Conservation (phyloP, 2,113 vertebrate species). For the Fulica atra region DNA sequence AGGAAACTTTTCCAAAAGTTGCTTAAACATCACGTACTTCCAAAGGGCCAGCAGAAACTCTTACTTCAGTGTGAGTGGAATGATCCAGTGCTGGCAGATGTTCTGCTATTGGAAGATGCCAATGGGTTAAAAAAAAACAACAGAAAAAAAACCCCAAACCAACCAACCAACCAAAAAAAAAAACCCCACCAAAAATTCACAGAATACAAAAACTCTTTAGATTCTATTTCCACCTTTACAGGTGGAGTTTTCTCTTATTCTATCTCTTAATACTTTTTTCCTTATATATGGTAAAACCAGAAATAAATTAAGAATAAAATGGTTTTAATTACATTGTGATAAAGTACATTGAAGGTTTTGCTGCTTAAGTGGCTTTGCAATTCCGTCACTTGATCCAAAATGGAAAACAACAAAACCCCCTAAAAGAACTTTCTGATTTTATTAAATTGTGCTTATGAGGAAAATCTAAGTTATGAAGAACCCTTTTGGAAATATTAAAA, state of each 20-base stretch:
- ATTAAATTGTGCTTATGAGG: background rate
- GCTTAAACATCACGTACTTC: background rate
- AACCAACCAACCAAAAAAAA: background rate
- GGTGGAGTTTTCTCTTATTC: background rate
- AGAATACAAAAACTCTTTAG: background rate
- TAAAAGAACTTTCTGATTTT: background rate
- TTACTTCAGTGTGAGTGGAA: background rate
- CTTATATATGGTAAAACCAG: background rate
- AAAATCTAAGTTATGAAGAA: background rate
- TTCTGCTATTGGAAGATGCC: background rate
- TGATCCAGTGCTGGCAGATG: background rate
- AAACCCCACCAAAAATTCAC: background rate
- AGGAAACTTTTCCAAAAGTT: background rate
- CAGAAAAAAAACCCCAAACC: background rate
- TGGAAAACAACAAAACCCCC: background rate
- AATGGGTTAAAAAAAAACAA: background rate
- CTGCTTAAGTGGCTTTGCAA: background rate
- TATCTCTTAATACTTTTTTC: background rate
- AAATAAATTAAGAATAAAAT: background rate
- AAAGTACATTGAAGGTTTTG: background rate
- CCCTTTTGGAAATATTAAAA: background rate
- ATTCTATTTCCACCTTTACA: background rate
- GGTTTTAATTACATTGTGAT: background rate
- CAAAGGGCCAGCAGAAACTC: background rate
- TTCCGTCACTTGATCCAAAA: background rate